Evolutionary conservation across 2,797 vertebrate genomes (phyloP).

Genomic region (Monodelphis domestica): DNA sequence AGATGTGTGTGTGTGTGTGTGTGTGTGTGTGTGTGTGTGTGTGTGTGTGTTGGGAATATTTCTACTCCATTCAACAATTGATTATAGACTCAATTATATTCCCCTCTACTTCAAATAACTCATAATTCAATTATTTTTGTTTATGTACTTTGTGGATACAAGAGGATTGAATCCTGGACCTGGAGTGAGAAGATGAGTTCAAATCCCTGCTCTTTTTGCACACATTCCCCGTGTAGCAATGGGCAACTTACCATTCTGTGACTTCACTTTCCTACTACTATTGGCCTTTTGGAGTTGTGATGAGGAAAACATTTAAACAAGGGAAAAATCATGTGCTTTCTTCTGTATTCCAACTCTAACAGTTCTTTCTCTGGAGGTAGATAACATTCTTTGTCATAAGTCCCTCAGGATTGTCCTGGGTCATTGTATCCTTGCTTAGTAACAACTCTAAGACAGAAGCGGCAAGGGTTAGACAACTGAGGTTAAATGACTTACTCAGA

Average conservation of each 20-base stretch:
- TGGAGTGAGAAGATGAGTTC: neutral
- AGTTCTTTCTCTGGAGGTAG: no score
- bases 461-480: no score
- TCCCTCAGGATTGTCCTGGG: no score
- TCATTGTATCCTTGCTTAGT: no score
- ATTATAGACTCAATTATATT: constrained; percentile 67
- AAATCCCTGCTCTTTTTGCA: neutral
- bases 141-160: neutral
- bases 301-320: no score
- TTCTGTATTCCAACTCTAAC: no score
- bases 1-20: constrained; percentile 54
- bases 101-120: constrained; percentile 53
- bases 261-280: neutral
- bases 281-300: neutral
- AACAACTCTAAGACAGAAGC: no score
- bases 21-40: neutral
- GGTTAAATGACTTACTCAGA: no score
- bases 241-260: neutral
- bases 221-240: neutral
- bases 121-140: constrained; percentile 35
- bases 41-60: neutral
- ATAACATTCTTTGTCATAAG: no score
- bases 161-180: neutral
- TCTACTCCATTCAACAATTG: constrained; percentile 47
- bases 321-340: no score